A percentile compares a stretch with the other conserved stretches of the same genome.
These are phyloP conservation scores for Phallusia fumigata DNA, from an alignment of 23 tunicate species.

Conservation along the genomic window DNA sequence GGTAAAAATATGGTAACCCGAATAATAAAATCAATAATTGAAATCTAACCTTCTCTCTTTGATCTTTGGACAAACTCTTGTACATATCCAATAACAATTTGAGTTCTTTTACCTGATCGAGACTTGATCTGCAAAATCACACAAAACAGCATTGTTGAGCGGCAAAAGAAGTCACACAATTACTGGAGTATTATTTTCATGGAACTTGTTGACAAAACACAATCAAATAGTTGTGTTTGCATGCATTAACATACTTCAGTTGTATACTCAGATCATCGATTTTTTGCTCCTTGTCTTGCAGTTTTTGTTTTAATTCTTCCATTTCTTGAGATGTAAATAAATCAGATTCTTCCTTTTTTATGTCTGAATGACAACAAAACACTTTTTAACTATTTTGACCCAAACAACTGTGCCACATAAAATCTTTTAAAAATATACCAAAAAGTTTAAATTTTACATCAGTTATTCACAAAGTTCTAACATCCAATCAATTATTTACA, in stretches of 20 bases:
- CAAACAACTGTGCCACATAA: too few species aligned
- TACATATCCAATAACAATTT: slow-evolving; percentile 70
- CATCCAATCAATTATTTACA: too few species aligned
- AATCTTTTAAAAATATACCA: too few species aligned
- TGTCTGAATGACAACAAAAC: too few species aligned
- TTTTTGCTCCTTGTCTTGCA: slow-evolving; percentile 1
- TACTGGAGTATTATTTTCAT: too few species aligned
- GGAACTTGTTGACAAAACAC: too few species aligned
- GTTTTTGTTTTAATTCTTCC: slow-evolving; percentile 25
- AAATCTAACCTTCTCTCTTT: slow-evolving; percentile 66
- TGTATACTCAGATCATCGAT: not conserved
- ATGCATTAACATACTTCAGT: slow-evolving; percentile 43
- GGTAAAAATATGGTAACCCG: too few species aligned
- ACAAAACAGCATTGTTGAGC: not conserved
- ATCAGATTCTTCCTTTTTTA: not conserved
- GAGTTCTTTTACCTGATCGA: slow-evolving; percentile 50
- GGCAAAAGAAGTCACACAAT: not conserved
- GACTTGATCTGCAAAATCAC: slow-evolving; percentile 33
- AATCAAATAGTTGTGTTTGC: too few species aligned
- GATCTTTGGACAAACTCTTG: slow-evolving; percentile 66
- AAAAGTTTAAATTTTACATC: too few species aligned
- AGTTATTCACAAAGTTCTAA: too few species aligned
- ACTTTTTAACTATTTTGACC: too few species aligned
- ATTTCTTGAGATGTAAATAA: not conserved
- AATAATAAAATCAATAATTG: too few species aligned